Evolutionary conservation across 2,888 invertebrate genomes (phyloP).

Genomic region (Myopa testacea): DNA sequence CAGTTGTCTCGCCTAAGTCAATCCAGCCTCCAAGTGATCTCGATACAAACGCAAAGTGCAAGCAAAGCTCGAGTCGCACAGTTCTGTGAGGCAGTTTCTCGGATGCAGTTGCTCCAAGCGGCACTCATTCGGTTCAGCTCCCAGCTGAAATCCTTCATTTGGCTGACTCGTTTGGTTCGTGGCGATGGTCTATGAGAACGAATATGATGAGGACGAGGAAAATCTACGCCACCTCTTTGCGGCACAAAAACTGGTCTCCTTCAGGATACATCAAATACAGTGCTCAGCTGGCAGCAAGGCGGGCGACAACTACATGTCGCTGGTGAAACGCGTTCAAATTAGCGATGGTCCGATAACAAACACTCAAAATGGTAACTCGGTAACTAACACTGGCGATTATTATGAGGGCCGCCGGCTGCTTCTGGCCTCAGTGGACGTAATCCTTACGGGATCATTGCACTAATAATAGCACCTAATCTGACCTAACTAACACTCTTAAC

Average conservation of each 20-base stretch:
- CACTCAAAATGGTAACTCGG: conserved; percentile 50
- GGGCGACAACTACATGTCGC: conserved; percentile 67
- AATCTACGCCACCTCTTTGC: conserved; percentile 56
- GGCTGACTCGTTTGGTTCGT: neutral
- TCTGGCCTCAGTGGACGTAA: no score
- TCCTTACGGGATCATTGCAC: no score
- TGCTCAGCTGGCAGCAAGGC: conserved; percentile 63
- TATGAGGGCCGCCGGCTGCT: no score
- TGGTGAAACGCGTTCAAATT: conserved; percentile 63
- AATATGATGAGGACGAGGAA: conserved; percentile 58
- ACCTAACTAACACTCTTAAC: no score
- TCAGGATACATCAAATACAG: conserved; percentile 52
- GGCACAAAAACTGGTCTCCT: conserved; percentile 53
- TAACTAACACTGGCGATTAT: no score
- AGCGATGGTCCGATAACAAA: conserved; percentile 46
- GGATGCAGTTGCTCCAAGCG: conserved; percentile 2
- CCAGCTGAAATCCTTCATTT: neutral
- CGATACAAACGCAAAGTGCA: neutral
- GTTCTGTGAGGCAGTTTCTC: conserved; percentile 5
- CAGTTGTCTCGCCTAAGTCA: neutral
- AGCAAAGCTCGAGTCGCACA: neutral
- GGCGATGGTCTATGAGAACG: conserved; percentile 49
- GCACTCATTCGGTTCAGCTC: neutral
- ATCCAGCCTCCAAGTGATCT: neutral
- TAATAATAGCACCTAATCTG: no score